Evolutionary conservation across 2,888 invertebrate species (phyloP), one percentile per base, ranked within the genome.

Genomic region (Nomada ruficornis): DNA sequence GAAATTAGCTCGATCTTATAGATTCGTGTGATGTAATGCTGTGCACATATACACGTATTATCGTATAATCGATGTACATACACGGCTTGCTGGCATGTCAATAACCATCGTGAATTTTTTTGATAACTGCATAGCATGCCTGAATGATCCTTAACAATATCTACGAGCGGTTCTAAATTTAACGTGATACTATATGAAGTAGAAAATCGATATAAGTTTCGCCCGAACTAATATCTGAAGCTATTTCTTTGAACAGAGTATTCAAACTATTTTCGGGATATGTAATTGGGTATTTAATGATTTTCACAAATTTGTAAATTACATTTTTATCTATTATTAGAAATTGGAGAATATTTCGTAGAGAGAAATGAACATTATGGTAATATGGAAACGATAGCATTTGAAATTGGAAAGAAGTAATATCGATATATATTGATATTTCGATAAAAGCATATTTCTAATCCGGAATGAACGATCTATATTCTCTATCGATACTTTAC

Each of bases 51-150:
- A 15, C 68, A 70, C 4, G 57, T 55, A 10, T 26, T 71, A 70
- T 76, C 65, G n/a, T 29, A 70, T 71, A 70, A 75, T 82, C 75
- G 62, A n/a, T 36, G 59, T 57, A 36, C 36, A 36, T 57, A 36
- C 36, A 36, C 55, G 62, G 42, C 50, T 52, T 60, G 36, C 60
- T 52, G 20, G 68, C 55, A 65, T 42, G 60, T 65, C 36, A 70
- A 81, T 80, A 75, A 69, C 67, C 50, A 52, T 62, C 55, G 36
- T 11, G 70, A 75, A 75, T 70, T 82, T 76, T 18, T 70, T 80
- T 54, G 44, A 67, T 76, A 81, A 65, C 36, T 62, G 54, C 57
- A 47, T 71, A 57, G 62, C 65, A 67, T 81, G 64, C 75, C 20
- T 15, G 26, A 72, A 55, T 44, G 54, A 74, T 74, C 44, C 18